phyloP scores from a whole-genome alignment of 2,888 invertebrate species.

The Ceraclea dissimilis region DNA sequence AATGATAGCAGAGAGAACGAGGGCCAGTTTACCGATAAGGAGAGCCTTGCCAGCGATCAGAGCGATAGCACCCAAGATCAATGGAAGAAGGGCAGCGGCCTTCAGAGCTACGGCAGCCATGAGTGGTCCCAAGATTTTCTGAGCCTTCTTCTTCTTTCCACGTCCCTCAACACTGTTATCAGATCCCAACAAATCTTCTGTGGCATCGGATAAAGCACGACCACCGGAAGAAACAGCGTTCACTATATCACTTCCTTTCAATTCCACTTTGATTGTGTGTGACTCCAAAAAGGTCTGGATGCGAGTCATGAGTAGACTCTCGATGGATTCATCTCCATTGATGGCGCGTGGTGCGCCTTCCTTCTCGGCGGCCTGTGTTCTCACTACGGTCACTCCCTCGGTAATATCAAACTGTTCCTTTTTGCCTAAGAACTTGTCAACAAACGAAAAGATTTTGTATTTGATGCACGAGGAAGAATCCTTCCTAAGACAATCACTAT shows the following conservation, averaged over 20 bases:
- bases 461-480: constrained; percentile 80
- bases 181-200: constrained; percentile 55
- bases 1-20: constrained; percentile 75
- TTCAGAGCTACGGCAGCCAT: constrained; percentile 70
- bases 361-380: constrained; percentile 58
- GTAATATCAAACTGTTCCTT: constrained; percentile 73
- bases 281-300: constrained; percentile 70
- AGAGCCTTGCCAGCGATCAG: constrained; percentile 80
- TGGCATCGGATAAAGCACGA: constrained; percentile 68
- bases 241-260: constrained; percentile 77
- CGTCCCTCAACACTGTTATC: constrained; percentile 58
- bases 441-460: constrained; percentile 78
- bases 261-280: constrained; percentile 75
- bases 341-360: constrained; percentile 73
- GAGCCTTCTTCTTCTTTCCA: constrained; percentile 73
- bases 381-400: constrained; percentile 77
- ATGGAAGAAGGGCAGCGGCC: constrained; percentile 68
- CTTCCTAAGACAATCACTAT: constrained; percentile 71
- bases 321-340: constrained; percentile 56
- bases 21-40: constrained; percentile 75
- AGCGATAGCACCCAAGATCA: constrained; percentile 74
- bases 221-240: constrained; percentile 74
- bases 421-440: constrained; percentile 75
- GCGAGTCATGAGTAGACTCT: constrained; percentile 57
- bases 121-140: constrained; percentile 69